Percentiles rank a stretch among this genome's conserved stretches.
Evolutionary conservation across 53 echinoderm and acorn worm genomes (phyloP).

Genomic region (Echinometra lucunter): DNA sequence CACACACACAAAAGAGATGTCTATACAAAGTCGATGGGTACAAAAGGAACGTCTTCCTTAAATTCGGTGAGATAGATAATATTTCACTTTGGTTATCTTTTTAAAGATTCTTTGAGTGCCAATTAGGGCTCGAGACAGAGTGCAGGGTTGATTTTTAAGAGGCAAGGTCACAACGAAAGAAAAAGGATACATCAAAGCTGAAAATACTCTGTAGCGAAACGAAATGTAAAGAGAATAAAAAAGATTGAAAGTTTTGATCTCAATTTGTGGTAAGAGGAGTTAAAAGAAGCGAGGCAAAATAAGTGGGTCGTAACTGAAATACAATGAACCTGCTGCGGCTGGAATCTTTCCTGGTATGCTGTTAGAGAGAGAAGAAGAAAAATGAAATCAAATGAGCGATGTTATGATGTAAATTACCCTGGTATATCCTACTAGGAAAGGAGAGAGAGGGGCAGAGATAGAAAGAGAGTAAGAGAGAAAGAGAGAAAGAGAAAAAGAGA

Average conservation of each 20-base stretch:
- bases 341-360: not conserved
- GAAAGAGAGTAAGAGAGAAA: not conserved
- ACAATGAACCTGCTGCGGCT: not conserved
- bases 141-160: not conserved
- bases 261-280: not conserved
- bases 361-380: not conserved
- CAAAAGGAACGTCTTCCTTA: conserved; percentile 16
- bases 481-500: not conserved
- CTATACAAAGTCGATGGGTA: not conserved
- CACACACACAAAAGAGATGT: conserved; percentile 4
- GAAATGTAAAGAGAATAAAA: conserved; percentile 13
- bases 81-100: conserved; percentile 48
- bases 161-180: not conserved
- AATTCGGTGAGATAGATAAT: conserved; percentile 51
- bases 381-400: conserved; percentile 33
- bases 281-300: conserved; percentile 13
- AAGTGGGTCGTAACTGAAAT: conserved; percentile 60
- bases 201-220: not conserved
- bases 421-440: conserved; percentile 1
- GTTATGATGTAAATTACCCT: conserved; percentile 51
- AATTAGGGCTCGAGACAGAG: conserved; percentile 18
- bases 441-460: not conserved
- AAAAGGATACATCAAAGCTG: not conserved
- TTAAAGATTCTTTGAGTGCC: not conserved
- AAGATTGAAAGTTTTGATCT: conserved; percentile 40